Base-by-base conservation (phyloP, 1,140 invertebrate genomes). In the Panonychus citri region DNA sequence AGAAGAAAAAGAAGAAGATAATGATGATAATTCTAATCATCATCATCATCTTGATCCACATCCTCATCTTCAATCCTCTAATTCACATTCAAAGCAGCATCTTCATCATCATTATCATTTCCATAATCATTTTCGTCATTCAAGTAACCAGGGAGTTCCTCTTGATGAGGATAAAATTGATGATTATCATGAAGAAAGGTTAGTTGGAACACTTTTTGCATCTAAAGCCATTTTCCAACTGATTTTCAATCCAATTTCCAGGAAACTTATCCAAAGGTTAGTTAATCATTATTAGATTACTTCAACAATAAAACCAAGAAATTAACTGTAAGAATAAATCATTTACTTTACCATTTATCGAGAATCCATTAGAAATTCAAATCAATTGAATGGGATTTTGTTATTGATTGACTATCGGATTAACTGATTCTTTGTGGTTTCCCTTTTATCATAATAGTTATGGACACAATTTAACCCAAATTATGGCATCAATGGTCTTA, bases 221-320 rank as follows among this genome's bases (percentile, higher is more conserved):
- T 83, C 83, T 27, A 88, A 89, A 72, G 83, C 86, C 28, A 69
- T 89, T 39, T 78, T 89, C 10, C 86, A 91, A 72, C 74, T 90
- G 58, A 67, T 84, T 56, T 75, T 81, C 61, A 90, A 88, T 70
- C 84, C 85, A 3, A 74, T 83, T 40, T 76, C 89, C 43, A 85
- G 83, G 27, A 76, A 76, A 56, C 64, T 83, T 21, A 82, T 81
- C 1, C 73, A 73, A 61, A 72, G 70, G 72, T 73, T 26, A 86
- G 43, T 1, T n/a, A n/a, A n/a, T n/a, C n/a, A n/a, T n/a, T n/a
- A n/a, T n/a, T n/a, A n/a, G n/a, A n/a, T n/a, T n/a, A n/a, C n/a
- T n/a, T n/a, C n/a, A n/a, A n/a, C n/a, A n/a, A n/a, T n/a, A n/a
- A n/a, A n/a, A n/a, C n/a, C n/a, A n/a, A n/a, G n/a, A n/a, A n/a